Conservation (phyloP, 2,888 invertebrate species). For the Tyria jacobaeae region DNA sequence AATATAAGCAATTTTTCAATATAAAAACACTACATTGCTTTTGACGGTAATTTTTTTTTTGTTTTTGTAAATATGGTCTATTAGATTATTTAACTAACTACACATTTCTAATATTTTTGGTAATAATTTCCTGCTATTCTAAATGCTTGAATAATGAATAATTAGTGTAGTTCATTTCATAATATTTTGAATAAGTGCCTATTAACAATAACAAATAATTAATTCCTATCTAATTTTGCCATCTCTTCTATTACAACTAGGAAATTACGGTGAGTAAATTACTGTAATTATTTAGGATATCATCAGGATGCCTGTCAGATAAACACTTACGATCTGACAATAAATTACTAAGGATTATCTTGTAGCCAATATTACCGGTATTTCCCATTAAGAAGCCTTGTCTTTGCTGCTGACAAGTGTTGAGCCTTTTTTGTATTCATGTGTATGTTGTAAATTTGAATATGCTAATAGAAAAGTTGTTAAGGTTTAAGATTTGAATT, state of each 20-base stretch:
- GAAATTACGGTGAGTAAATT: constrained; percentile 41
- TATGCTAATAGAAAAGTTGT: too few relatives aligned
- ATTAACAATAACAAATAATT: background rate
- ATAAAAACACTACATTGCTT: background rate
- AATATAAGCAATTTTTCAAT: too few relatives aligned
- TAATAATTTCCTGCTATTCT: too few relatives aligned
- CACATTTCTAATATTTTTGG: too few relatives aligned
- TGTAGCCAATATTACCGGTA: constrained; percentile 1
- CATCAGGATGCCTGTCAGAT: constrained; percentile 47
- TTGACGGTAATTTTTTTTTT: background rate
- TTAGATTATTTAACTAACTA: too few relatives aligned
- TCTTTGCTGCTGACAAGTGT: too few relatives aligned
- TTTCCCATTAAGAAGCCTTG: background rate
- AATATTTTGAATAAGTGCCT: background rate
- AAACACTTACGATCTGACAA: constrained; percentile 40
- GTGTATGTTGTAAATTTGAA: background rate
- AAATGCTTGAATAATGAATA: background rate
- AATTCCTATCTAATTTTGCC: constrained; percentile 29
- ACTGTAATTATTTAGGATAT: constrained; percentile 47
- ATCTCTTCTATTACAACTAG: constrained; percentile 39
- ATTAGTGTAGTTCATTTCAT: constrained; percentile 3
- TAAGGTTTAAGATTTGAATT: too few relatives aligned
- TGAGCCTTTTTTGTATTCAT: too few relatives aligned
- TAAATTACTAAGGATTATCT: constrained; percentile 35
- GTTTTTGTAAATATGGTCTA: background rate